Base-by-base conservation (phyloP, 2,113 vertebrate genomes). In the Mustela nigripes region DNA sequence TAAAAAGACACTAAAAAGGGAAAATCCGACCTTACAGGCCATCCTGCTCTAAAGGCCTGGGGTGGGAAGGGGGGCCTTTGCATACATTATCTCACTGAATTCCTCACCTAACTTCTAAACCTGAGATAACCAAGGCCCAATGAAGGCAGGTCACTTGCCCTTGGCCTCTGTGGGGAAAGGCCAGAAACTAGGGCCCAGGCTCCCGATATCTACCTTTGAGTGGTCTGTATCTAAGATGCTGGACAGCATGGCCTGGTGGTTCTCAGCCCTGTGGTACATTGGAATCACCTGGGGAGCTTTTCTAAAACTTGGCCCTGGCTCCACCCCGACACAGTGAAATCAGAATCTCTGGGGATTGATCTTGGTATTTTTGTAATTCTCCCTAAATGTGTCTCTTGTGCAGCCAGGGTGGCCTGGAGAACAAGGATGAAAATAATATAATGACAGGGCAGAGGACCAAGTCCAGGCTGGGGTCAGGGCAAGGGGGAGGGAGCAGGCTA, bases 231-330 rank as follows among this genome's bases (percentile, higher is more conserved):
- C 60, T 6, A 1, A 81, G 36, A 39, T 71, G 16, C 18, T n/a
- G n/a, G 80, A 45, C 28, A 62, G 71, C 16, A 60, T 58, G 67
- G 60, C 53, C 67, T 24, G 7, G 48, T 53, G 18, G 9, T 56
- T 73, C 80, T 58, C 58, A 93, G 82, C 45, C 48, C 56, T 16
- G 26, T 28, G 50, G 89, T 50, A 88, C 69, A 63, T 82, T 84
- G 69, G 74, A 83, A 80, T 92, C 69, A 95, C 78, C 86, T 86
- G 78, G 69, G 82, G 94, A 96, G 73, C 36, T 95, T 94, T 97
- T 19, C 74, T 69, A 74, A 96, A 83, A 69, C 33, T 85, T 73
- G 67, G 56, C 63, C 53, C 19, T 58, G 79, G 65, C 73, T 58
- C 26, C 39, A 92, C 76, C 62, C 62, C 88, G 84, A 90, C 90